Evolutionary conservation across 2,797 vertebrate species (phyloP), one percentile per base, ranked within the genome.

Genomic region (Chaetophractus vellerosus): DNA sequence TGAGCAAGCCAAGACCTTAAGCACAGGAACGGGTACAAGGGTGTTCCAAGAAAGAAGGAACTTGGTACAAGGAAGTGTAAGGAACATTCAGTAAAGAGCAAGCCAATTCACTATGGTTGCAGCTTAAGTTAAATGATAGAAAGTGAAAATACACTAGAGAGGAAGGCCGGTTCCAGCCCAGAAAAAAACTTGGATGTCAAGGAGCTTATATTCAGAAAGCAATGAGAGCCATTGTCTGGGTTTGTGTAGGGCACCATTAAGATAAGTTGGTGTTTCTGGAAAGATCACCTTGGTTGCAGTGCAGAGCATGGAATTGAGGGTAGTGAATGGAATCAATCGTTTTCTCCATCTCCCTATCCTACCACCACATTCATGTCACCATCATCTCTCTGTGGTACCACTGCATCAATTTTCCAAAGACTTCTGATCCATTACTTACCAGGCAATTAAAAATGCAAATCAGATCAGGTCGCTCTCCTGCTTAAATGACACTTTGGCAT

Each of bases 361-460:
- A 28, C 48, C 24, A 55, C 71, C 23, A 41, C n/a, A 23, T 72
- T 61, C 45, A 63, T 4, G 52, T 57, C 31, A n/a, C 38, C 15
- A 31, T 63, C 55, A 19, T 57, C 38, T 80, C 28, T 91, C 66
- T 72, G 79, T 82, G 55, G 6, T 21, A 61, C 33, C 11, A 55
- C 28, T 21, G 8, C 8, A 41, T 41, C 75, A 11, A 14, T 59
- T 24, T 15, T 0, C 15, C 41, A 26, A 64, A 78, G 14, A 82
- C 18, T 6, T 10, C 41, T 21, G 33, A 69, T 88, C 33, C 41
- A n/a, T 61, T 64, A 50, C 5, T 80, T 19, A 36, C 9, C 15
- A 55, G 36, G 26, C 48, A 91, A 78, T 45, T 86, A 79, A 95
- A 92, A 90, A 9, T 18, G 11, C 45, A 68, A 48, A 74, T 66